Percentiles rank a stretch among this genome's conserved stretches.
Evolutionary conservation across 2,888 invertebrate genomes (phyloP).

Genomic region (Pseudoips prasinana): DNA sequence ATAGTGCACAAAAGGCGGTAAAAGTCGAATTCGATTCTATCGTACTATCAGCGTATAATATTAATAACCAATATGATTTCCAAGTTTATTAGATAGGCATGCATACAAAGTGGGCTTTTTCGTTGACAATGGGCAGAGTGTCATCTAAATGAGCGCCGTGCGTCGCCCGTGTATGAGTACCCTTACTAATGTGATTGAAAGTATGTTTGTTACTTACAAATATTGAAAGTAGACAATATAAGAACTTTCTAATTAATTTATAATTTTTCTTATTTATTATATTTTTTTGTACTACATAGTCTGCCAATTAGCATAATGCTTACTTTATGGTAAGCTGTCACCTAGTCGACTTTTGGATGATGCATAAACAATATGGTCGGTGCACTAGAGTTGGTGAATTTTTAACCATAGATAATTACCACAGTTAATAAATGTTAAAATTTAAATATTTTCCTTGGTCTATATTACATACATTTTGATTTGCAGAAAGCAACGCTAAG

Average conservation of each 20-base stretch:
- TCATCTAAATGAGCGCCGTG: constrained; percentile 41
- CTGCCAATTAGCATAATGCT: too few species aligned
- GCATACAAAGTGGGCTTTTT: constrained; percentile 43
- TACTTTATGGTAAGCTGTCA: too few species aligned
- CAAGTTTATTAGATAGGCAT: constrained; percentile 32
- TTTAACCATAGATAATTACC: too few species aligned
- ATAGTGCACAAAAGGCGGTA: not conserved
- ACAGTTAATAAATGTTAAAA: too few species aligned
- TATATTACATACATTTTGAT: too few species aligned
- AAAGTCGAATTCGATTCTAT: constrained; percentile 28
- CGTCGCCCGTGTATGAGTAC: constrained; percentile 29
- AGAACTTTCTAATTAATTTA: not conserved
- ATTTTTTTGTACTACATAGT: too few species aligned
- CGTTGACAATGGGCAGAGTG: constrained; percentile 31
- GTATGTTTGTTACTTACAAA: constrained; percentile 17
- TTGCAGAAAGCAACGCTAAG: too few species aligned
- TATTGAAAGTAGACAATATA: not conserved
- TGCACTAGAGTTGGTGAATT: too few species aligned
- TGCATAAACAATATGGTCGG: too few species aligned
- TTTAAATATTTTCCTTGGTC: too few species aligned
- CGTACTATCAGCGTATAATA: constrained; percentile 28
- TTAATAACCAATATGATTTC: constrained; percentile 49
- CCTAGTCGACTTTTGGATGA: too few species aligned
- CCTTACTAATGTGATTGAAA: constrained; percentile 32
- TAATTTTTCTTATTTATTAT: too few species aligned